Conservation (phyloP, 1,140 invertebrate species). For the Holotrichia oblita region DNA sequence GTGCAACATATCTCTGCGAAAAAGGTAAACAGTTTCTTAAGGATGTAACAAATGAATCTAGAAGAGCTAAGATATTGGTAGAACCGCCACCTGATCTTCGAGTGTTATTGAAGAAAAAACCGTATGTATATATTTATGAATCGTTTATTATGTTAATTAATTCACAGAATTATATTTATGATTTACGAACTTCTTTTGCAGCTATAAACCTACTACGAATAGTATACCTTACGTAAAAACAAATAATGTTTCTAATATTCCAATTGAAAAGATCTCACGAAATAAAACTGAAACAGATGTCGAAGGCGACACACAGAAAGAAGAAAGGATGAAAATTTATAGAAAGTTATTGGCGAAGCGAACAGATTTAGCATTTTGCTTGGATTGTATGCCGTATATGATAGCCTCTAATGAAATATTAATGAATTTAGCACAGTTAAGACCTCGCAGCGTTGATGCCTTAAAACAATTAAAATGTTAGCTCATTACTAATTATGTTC, state of each 20-base stretch:
- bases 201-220: not conserved
- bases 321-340: constrained; percentile 59
- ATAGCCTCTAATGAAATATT: constrained; percentile 70
- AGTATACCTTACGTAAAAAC: not conserved
- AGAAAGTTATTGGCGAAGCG: constrained; percentile 63
- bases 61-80: constrained; percentile 19
- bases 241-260: not conserved
- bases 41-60: not conserved
- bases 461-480: constrained; percentile 56
- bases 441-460: constrained; percentile 62
- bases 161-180: not conserved
- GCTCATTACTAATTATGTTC: too few species aligned
- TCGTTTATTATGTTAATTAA: not conserved
- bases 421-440: constrained; percentile 64
- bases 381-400: constrained; percentile 68
- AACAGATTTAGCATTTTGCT: constrained; percentile 63
- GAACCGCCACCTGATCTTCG: constrained; percentile 51
- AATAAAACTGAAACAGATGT: not conserved
- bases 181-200: not conserved
- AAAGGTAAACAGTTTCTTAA: constrained; percentile 39
- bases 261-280: not conserved
- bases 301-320: constrained; percentile 41
- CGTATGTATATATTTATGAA: constrained; percentile 48
- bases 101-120: not conserved
- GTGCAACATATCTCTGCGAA: not conserved